These are phyloP conservation scores for Magallana gigas DNA, from an alignment of 1,140 invertebrate species.

Conservation along the genomic window DNA sequence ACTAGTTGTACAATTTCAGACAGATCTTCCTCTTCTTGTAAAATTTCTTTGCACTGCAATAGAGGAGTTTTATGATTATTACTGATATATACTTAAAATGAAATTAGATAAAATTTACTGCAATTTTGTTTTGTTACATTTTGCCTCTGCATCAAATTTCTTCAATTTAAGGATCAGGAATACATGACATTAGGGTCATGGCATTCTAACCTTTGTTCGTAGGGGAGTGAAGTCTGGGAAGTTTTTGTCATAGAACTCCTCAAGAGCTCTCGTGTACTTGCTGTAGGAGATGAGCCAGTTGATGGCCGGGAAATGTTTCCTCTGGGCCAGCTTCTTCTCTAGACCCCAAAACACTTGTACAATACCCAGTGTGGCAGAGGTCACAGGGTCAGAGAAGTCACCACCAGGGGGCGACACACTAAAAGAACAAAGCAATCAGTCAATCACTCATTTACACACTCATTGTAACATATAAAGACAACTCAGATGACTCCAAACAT, in stretches of 20 bases:
- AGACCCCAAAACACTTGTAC: slow-evolving; percentile 99
- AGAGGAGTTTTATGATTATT: neutral
- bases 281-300: slow-evolving; percentile 99
- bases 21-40: slow-evolving; percentile 99
- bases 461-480: no score
- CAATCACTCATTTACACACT: no score
- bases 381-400: slow-evolving; percentile 99
- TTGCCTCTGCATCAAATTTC: no score
- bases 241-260: slow-evolving; percentile 99
- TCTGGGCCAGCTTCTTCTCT: slow-evolving; percentile 99
- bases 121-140: no score
- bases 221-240: slow-evolving; percentile 98
- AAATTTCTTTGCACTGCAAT: slow-evolving; percentile 78
- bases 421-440: slow-evolving; percentile 49
- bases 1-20: slow-evolving; percentile 99
- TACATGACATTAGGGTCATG: no score
- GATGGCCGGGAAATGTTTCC: slow-evolving; percentile 99
- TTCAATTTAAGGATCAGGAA: no score
- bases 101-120: no score
- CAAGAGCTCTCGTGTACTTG: slow-evolving; percentile 98
- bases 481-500: no score
- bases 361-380: slow-evolving; percentile 98
- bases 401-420: slow-evolving; percentile 98
- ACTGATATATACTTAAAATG: no score
- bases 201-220: slow-evolving; percentile 80